These are phyloP conservation scores for Premnoplex brunnescens DNA, from an alignment of 2,797 vertebrate species.

Conservation along the genomic window DNA sequence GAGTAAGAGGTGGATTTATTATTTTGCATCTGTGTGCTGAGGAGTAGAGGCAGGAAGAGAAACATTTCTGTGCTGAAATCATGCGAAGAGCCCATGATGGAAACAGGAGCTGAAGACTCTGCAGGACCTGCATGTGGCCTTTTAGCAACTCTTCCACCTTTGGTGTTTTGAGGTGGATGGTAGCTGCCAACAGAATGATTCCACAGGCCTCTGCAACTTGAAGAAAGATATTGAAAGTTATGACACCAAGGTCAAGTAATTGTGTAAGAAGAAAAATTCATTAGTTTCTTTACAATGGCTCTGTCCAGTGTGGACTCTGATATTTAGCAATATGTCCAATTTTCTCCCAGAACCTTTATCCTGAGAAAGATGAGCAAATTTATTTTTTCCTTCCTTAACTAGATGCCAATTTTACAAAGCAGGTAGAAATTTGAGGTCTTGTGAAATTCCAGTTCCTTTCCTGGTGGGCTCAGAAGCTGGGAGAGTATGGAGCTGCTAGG, in stretches of 20 bases:
- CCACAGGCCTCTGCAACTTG: not conserved
- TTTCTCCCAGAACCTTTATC: not conserved
- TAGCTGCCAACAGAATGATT: not conserved
- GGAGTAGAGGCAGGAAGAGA: not conserved
- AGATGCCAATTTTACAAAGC: not conserved
- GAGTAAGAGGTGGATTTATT: not conserved
- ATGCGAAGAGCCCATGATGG: not conserved
- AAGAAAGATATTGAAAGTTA: not conserved
- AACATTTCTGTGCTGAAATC: not conserved
- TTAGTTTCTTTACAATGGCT: not conserved
- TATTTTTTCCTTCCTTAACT: not conserved
- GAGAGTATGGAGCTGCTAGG: not conserved
- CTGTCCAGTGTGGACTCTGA: not conserved
- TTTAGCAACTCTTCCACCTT: not conserved
- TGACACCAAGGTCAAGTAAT: not conserved
- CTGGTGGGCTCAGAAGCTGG: not conserved
- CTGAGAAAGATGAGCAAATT: not conserved
- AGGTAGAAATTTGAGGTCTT: not conserved
- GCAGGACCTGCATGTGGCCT: rapidly evolving
- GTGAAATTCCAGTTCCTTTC: not conserved
- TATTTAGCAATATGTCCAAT: not conserved
- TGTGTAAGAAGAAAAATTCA: not conserved
- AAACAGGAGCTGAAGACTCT: not conserved
- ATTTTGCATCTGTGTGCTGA: not conserved
- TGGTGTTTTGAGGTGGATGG: not conserved